These are phyloP conservation scores for Eurytoma adleriae DNA, from an alignment of 2,888 invertebrate genomes.

Conservation along the genomic window DNA sequence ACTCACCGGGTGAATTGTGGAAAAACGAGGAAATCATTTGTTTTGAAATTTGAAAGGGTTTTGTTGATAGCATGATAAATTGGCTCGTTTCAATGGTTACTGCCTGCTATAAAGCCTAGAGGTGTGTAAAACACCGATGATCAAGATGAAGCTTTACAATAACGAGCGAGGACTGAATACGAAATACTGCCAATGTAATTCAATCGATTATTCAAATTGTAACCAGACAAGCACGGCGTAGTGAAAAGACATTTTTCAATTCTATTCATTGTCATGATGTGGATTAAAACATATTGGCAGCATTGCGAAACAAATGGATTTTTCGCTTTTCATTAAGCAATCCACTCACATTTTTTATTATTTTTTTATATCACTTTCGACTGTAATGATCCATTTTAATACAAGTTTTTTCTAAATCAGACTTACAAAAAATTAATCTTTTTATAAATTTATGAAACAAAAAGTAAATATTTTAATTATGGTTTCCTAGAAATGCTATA, in stretches of 20 bases:
- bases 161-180: conserved; percentile 21
- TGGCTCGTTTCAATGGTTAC: conserved; percentile 19
- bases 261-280: background rate
- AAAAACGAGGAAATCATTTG: background rate
- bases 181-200: background rate
- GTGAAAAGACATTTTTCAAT: background rate
- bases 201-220: conserved; percentile 6
- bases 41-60: conserved; percentile 2
- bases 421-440: too few species aligned
- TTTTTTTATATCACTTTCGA: background rate
- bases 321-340: background rate
- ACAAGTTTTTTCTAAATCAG: too few species aligned
- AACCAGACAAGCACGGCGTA: background rate
- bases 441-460: too few species aligned
- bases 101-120: background rate
- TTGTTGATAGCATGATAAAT: conserved; percentile 19
- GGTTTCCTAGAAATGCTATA: too few species aligned
- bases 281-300: background rate
- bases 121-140: conserved; percentile 2
- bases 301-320: background rate
- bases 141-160: conserved; percentile 18
- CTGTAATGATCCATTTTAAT: too few species aligned
- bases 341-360: background rate
- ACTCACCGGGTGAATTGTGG: too few species aligned
- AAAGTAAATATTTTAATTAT: too few species aligned